These are phyloP conservation scores for Rhinopomastus cyanomelas DNA, from an alignment of 2,113 vertebrate species.

Conservation along the genomic window DNA sequence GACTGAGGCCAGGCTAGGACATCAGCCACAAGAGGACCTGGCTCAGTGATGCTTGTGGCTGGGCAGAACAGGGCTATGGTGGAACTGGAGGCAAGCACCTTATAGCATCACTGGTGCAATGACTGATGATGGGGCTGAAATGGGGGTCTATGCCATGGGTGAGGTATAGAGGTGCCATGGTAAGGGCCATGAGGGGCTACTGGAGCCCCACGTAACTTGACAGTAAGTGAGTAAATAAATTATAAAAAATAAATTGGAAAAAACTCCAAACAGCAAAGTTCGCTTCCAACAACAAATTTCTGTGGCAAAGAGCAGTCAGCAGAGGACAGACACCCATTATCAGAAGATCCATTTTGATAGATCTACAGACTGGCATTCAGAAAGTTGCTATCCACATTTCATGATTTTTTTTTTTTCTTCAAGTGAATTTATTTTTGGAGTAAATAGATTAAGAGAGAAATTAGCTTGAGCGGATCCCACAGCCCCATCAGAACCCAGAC, in stretches of 20 bases:
- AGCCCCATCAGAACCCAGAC: background rate
- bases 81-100: background rate
- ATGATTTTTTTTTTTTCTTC: background rate
- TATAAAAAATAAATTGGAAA: too few relatives aligned
- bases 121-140: background rate
- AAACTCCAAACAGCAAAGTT: background rate
- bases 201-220: background rate
- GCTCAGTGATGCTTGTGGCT: accelerated
- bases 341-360: background rate
- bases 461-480: background rate
- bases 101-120: background rate
- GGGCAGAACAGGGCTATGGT: background rate
- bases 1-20: background rate
- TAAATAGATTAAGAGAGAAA: background rate
- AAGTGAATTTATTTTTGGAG: background rate
- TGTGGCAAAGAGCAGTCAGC: background rate
- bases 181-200: background rate
- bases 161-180: background rate
- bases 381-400: background rate
- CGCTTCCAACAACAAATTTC: background rate
- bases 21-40: background rate
- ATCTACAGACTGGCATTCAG: background rate
- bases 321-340: background rate
- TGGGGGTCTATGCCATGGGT: background rate
- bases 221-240: background rate